A percentile compares a stretch with the other conserved stretches of the same genome.
Evolutionary conservation across 2,888 invertebrate genomes (phyloP).

Genomic region (Caenorhabditis angaria): DNA sequence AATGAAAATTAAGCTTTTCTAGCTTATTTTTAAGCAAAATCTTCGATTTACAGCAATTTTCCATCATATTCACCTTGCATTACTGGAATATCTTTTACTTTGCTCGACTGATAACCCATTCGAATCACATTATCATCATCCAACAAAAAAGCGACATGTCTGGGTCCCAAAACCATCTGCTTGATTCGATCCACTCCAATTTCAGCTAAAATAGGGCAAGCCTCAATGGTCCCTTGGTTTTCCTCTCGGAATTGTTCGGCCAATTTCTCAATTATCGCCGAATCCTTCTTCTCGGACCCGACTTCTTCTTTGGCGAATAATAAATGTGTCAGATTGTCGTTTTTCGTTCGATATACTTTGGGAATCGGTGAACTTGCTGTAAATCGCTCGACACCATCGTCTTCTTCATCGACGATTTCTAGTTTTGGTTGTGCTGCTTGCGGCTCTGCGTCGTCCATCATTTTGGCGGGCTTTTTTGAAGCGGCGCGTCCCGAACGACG

Average conservation of each 20-base stretch:
- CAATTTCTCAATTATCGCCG: slow-evolving; percentile 23
- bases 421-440: neutral
- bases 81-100: slow-evolving; percentile 9
- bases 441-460: neutral
- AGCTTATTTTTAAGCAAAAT: slow-evolving; percentile 8
- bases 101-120: slow-evolving; percentile 14
- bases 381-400: neutral
- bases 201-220: slow-evolving; percentile 8
- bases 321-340: slow-evolving; percentile 23
- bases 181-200: slow-evolving; percentile 40
- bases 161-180: slow-evolving; percentile 61
- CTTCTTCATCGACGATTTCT: neutral
- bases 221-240: slow-evolving; percentile 14
- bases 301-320: slow-evolving; percentile 34
- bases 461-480: neutral
- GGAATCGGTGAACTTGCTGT: neutral
- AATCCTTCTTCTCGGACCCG: slow-evolving; percentile 31
- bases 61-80: neutral
- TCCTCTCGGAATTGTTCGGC: slow-evolving; percentile 29
- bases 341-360: slow-evolving; percentile 9
- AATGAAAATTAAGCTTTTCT: no score
- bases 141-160: slow-evolving; percentile 55
- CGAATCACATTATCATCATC: slow-evolving; percentile 38
- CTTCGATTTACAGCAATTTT: neutral
- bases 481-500: neutral